Percentiles rank a stretch among this genome's conserved stretches.
phyloP scores from a whole-genome alignment of 2,888 invertebrate genomes.

The Miltochrista miniata region DNA sequence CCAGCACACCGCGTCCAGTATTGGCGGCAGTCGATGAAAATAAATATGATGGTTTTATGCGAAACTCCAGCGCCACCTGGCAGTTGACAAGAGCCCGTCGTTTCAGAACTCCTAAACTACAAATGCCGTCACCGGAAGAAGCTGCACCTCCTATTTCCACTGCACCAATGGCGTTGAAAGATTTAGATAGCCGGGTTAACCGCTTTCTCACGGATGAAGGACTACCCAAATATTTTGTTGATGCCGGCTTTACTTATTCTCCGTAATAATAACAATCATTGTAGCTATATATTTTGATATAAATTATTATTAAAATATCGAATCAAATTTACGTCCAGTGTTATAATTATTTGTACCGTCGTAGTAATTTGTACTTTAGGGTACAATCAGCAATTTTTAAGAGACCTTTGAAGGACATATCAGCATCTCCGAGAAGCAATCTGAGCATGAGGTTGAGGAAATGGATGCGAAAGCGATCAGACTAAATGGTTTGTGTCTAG shows the following conservation, averaged over 20 bases:
- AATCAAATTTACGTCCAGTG: too few relatives aligned
- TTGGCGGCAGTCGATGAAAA: constrained; percentile 59
- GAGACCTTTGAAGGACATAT: too few relatives aligned
- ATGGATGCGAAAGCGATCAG: too few relatives aligned
- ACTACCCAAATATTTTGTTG: constrained; percentile 10
- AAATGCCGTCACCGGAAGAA: constrained; percentile 57
- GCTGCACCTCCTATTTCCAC: constrained; percentile 60
- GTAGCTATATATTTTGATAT: background rate
- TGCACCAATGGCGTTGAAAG: constrained; percentile 62
- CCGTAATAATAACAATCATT: background rate
- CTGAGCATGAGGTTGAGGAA: too few relatives aligned
- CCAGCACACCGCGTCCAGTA: constrained; percentile 61
- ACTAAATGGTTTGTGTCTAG: too few relatives aligned
- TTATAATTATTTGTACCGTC: background rate
- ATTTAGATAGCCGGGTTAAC: constrained; percentile 63
- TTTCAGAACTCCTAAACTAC: constrained; percentile 61
- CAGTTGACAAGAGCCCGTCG: constrained; percentile 71
- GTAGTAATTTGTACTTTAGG: too few relatives aligned
- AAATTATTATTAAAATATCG: background rate
- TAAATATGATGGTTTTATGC: constrained; percentile 48
- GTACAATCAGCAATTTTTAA: too few relatives aligned
- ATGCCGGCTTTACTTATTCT: background rate
- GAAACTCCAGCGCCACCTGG: constrained; percentile 65
- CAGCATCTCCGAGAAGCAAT: too few relatives aligned
- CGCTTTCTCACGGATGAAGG: constrained; percentile 52